Evolutionary conservation across 2,888 invertebrate species (phyloP), one percentile per base, ranked within the genome.

Genomic region (Nomada goodeniana): DNA sequence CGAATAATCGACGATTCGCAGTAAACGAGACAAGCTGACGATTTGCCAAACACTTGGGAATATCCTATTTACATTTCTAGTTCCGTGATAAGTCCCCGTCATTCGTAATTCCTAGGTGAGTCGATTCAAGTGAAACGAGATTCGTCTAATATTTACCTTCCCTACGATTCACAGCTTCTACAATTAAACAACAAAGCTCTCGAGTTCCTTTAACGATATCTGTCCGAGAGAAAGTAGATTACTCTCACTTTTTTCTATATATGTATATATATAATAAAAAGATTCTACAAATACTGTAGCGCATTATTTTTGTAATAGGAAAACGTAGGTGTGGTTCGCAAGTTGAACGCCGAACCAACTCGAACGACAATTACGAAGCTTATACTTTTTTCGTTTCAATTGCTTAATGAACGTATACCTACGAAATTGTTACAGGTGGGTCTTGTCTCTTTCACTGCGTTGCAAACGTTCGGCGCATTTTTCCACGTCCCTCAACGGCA

Each of bases 21-120:
- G 68, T 50, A 63, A 77, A 77, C n/a, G 9, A 73, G 57, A 63
- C 55, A 59, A 67, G 60, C 53, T 53, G 64, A 55, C 26, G 23
- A n/a, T n/a, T 26, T 2, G 15, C 29, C 5, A 23, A 1, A 23
- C 2, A 9, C n/a, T 23, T 26, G 23, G 13, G 13, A 44, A n/a
- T 18, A 23, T 3, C 57, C 44, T 26, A 11, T 20, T 52, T n/a
- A 42, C 20, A 18, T 15, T 47, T 23, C 23, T 23, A 50, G 55
- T 57, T 23, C 36, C n/a, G 29, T 70, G 57, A 64, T 23, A 36
- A 50, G 63, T 18, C 23, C 18, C 20, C 53, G 26, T 47, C 29
- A 29, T 44, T 29, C 5, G 10, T 36, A 9, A 36, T 13, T 55
- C 7, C 13, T 15, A 36, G 64, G 23, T 26, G 23, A 52, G 57